A percentile compares a stretch with the other conserved stretches of the same genome.
These are phyloP conservation scores for Pseudorhombus dupliciocellatus DNA, from an alignment of 2,113 vertebrate genomes.

Conservation along the genomic window DNA sequence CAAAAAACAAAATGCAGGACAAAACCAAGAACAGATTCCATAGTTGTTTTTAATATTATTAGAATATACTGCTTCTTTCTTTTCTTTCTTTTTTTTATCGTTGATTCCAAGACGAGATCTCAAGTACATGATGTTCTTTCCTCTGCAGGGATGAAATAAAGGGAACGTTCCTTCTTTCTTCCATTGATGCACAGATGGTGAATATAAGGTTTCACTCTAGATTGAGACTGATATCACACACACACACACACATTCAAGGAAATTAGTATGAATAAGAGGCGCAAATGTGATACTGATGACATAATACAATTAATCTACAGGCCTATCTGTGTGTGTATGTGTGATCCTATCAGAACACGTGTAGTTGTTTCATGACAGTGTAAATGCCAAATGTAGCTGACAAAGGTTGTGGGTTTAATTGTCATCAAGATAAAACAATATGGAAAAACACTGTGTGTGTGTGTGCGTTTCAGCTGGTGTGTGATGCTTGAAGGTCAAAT, in stretches of 20 bases:
- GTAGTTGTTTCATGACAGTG: conserved; percentile 6
- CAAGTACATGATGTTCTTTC: not conserved
- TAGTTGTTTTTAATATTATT: too few relatives aligned
- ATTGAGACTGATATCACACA: conserved; percentile 8
- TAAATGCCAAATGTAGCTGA: conserved; percentile 31
- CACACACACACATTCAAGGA: not conserved
- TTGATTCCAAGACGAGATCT: not conserved
- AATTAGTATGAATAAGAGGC: not conserved
- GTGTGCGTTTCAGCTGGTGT: not conserved
- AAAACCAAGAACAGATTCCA: too few relatives aligned
- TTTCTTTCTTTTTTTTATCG: not conserved
- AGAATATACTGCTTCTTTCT: not conserved
- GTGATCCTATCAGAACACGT: not conserved
- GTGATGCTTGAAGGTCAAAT: too few relatives aligned
- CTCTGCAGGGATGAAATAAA: not conserved
- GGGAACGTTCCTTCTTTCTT: not conserved
- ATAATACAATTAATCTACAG: not conserved
- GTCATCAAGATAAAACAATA: conserved; percentile 17
- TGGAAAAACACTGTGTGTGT: conserved; percentile 18
- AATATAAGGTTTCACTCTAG: conserved; percentile 1
- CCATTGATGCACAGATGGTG: not conserved
- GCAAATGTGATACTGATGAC: conserved; percentile 3
- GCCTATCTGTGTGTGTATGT: not conserved
- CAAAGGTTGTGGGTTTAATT: conserved; percentile 23
- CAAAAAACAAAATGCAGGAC: too few relatives aligned